Evolutionary conservation across 2,113 vertebrate genomes (phyloP).

Genomic region (Siniperca knerii): DNA sequence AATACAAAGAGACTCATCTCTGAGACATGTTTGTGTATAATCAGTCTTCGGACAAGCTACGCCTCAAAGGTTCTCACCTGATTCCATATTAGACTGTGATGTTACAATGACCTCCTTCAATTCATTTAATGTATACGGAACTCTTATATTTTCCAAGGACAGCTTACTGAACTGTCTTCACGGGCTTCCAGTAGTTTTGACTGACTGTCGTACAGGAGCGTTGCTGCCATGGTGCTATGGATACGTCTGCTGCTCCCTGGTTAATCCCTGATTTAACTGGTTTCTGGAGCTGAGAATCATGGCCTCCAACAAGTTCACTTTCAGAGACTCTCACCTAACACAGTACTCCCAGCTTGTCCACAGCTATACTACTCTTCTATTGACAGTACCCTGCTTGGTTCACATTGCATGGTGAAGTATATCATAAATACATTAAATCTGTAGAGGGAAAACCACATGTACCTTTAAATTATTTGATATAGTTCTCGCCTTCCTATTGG

Average conservation of each 20-base stretch:
- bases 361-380: constrained; percentile 46
- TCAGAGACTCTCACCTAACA: constrained; percentile 52
- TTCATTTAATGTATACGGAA: constrained; percentile 51
- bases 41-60: constrained; percentile 65
- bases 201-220: constrained; percentile 52
- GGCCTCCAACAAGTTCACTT: constrained; percentile 41
- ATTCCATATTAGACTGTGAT: constrained; percentile 59
- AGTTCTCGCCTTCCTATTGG: constrained; percentile 38
- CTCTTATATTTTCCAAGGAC: constrained; percentile 53
- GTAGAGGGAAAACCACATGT: constrained; percentile 36
- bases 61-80: constrained; percentile 71
- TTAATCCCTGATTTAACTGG: constrained; percentile 49
- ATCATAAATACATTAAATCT: constrained; percentile 61
- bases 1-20: constrained; percentile 83
- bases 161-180: constrained; percentile 58
- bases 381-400: constrained; percentile 64
- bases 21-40: constrained; percentile 61
- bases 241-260: constrained; percentile 58
- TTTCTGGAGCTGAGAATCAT: constrained; percentile 52
- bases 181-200: constrained; percentile 78
- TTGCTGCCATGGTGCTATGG: constrained; percentile 78
- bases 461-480: constrained; percentile 47
- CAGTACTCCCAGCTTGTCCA: constrained; percentile 52
- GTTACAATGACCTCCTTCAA: constrained; percentile 46
- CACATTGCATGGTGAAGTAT: constrained; percentile 74